Conservation (phyloP, 2,113 vertebrate species). For the Psophia crepitans region DNA sequence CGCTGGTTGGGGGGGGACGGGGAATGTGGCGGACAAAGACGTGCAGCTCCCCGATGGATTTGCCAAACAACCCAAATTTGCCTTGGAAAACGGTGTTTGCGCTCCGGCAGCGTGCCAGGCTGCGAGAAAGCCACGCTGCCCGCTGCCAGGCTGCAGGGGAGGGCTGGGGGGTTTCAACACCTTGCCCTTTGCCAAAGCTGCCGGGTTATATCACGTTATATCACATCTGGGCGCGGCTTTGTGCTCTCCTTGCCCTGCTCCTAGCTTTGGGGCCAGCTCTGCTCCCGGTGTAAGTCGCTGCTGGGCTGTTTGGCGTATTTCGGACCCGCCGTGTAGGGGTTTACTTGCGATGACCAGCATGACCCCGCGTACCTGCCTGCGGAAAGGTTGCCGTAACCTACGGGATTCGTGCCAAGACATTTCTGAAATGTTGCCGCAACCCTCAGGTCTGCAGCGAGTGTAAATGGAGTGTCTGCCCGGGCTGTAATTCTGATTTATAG, state of each 20-base stretch:
- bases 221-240: accelerated
- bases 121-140: background rate
- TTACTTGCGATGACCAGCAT: accelerated
- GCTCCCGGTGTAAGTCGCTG: accelerated
- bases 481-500: background rate
- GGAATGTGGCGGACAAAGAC: background rate
- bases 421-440: accelerated
- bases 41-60: background rate
- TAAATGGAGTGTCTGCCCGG: accelerated
- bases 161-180: background rate
- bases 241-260: background rate
- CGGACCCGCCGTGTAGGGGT: accelerated
- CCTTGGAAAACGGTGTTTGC: background rate
- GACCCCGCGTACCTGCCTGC: accelerated
- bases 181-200: accelerated
- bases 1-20: background rate
- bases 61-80: background rate
- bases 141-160: accelerated
- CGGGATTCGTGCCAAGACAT: accelerated
- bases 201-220: accelerated
- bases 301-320: accelerated
- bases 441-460: background rate
- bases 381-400: accelerated
- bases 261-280: background rate
- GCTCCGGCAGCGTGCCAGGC: background rate